Base-by-base conservation (phyloP, 2,888 invertebrate species). In the Agriotes lineatus region DNA sequence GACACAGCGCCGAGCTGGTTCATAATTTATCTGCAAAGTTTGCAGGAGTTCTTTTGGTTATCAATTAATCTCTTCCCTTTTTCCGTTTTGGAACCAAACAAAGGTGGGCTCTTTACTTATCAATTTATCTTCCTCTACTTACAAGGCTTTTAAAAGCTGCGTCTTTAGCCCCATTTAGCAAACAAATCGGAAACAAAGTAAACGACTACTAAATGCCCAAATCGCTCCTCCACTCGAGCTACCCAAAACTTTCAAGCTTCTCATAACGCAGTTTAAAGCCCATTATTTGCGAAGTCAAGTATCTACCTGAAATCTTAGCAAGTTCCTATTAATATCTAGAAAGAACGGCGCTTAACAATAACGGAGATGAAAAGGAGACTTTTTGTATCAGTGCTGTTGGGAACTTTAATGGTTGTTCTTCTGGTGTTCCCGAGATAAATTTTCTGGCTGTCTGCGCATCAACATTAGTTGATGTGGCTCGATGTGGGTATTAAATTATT, bases 241-340 rank as follows among this genome's bases (percentile, higher is more conserved):
- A 22, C 16, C 18, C 1, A 5, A 10, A 52, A 52, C 52, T 52
- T 52, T 18, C 6, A 33, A 14, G 25, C 33, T 33, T 50, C 30
- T 48, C 18, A n/a, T 52, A 52, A 52, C 33, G 30, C 18, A 52
- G 52, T 33, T 52, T 52, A 52, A 50, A 30, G 16, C 2, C 30
- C 50, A 50, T 50, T 50, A 50, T 50, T 50, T 33, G 25, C 16
- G 7, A 18, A 52, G 52, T 52, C 33, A 33, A 52, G 52, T 33
- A 33, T 52, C 52, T 18, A 52, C 33, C 33, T 52, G 25, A 30
- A 52, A 33, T 52, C 52, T 33, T 18, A 33, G 35, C 19, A 52
- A 35, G 3, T 52, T 52, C 33, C 52, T 30, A 52, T 52, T 52
- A 52, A 52, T 52, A 33, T 52, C 18, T 33, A 10, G 10, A 33